A percentile compares a stretch with the other conserved stretches of the same genome.
phyloP scores from a whole-genome alignment of 2,113 vertebrate species.

The Cnemophilus loriae region DNA sequence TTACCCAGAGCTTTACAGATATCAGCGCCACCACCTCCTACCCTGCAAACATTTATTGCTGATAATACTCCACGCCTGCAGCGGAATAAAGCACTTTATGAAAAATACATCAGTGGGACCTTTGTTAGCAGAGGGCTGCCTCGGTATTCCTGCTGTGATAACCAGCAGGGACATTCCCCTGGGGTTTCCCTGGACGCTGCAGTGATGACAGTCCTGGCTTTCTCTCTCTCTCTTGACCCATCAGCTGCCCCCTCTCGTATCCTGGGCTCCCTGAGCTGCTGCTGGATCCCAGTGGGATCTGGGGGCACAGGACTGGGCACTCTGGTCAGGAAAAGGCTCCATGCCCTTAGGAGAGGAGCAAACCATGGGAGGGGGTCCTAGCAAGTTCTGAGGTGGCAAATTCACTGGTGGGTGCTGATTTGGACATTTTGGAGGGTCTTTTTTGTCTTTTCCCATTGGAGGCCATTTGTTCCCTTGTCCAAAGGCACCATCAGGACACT shows the following conservation, averaged over 20 bases:
- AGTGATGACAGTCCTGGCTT: background rate
- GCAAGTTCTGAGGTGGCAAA: background rate
- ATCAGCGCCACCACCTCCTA: background rate
- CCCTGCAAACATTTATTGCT: background rate
- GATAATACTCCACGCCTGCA: background rate
- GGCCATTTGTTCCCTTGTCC: background rate
- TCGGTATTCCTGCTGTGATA: background rate
- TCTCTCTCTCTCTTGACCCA: background rate
- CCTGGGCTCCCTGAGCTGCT: background rate
- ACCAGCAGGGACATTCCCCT: background rate
- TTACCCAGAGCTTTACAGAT: background rate
- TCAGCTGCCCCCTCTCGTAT: background rate
- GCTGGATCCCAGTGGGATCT: background rate
- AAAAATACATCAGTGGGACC: background rate
- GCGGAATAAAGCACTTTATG: background rate
- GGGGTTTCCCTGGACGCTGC: background rate
- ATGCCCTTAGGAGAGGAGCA: background rate
- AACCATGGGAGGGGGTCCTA: accelerated
- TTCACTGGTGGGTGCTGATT: too few species aligned
- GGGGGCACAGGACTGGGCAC: background rate
- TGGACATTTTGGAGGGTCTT: accelerated
- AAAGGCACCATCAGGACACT: background rate
- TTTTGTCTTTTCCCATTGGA: background rate
- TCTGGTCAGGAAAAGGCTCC: background rate
- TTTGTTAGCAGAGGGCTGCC: background rate